These are phyloP conservation scores for Carettochelys insculpta DNA, from an alignment of 2,113 vertebrate species.

Conservation along the genomic window DNA sequence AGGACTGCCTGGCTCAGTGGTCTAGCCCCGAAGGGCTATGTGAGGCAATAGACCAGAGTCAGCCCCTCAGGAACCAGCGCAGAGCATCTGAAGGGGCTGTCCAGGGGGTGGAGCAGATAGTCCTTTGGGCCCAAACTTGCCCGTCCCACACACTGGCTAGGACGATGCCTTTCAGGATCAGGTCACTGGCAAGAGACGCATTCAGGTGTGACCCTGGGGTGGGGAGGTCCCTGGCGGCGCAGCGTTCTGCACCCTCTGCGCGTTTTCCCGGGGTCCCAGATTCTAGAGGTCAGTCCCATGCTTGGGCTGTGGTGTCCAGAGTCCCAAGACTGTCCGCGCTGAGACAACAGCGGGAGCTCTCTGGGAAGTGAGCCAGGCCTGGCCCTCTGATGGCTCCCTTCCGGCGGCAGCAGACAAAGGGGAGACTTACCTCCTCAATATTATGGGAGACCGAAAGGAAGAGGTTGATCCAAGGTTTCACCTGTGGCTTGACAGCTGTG, in stretches of 20 bases:
- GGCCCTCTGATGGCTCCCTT: neutral
- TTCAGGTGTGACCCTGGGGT: neutral
- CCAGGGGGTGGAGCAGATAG: neutral
- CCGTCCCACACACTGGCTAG: neutral
- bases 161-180: neutral
- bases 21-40: neutral
- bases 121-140: neutral
- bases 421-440: constrained; percentile 90
- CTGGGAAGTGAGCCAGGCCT: neutral
- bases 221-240: neutral
- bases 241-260: neutral
- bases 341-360: neutral
- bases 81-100: neutral
- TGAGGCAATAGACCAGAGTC: neutral
- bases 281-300: neutral
- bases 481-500: constrained; percentile 94
- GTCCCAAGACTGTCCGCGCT: neutral
- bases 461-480: constrained; percentile 97
- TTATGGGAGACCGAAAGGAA: constrained; percentile 97
- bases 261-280: fast-evolving
- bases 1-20: neutral
- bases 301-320: fast-evolving
- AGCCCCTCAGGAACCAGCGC: neutral
- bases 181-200: neutral
- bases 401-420: neutral